Evolutionary conservation across 1,140 invertebrate species (phyloP).

Genomic region (Pygmarrhopalites habei): DNA sequence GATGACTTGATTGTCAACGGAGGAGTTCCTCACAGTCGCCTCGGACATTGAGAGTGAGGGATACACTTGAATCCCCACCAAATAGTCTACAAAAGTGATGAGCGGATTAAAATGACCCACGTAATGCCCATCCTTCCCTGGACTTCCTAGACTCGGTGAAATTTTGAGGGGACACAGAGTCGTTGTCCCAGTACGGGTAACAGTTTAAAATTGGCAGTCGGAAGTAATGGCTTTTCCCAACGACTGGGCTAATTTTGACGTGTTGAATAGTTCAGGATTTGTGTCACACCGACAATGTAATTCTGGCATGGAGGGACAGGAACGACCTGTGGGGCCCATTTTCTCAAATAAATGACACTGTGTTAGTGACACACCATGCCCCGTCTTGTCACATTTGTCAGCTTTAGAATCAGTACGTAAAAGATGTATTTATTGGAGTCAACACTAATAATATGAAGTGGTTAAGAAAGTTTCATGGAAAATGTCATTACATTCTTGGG

Average conservation of each 20-base stretch:
- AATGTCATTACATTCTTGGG: too few species aligned
- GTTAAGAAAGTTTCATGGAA: too few species aligned
- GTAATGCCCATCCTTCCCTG: constrained; percentile 21
- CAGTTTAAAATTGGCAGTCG: constrained; percentile 12
- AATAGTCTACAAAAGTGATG: constrained; percentile 41
- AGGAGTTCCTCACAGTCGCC: constrained; percentile 40
- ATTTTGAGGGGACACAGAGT: constrained; percentile 21
- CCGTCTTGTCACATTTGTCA: too few species aligned
- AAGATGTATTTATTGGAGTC: too few species aligned
- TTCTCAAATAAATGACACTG: constrained; percentile 33
- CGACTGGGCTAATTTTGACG: constrained; percentile 11
- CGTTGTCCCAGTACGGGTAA: not conserved
- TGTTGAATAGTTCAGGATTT: constrained; percentile 11
- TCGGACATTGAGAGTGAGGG: constrained; percentile 55
- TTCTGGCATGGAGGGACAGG: constrained; percentile 32
- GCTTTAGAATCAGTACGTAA: too few species aligned
- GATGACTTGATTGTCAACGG: constrained; percentile 35
- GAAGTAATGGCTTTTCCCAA: constrained; percentile 21
- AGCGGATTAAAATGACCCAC: constrained; percentile 29
- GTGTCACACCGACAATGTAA: constrained; percentile 35
- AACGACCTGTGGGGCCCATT: constrained; percentile 20
- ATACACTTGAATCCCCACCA: constrained; percentile 49
- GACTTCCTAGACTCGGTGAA: constrained; percentile 29
- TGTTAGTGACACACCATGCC: too few species aligned
- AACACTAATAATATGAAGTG: too few species aligned